Conservation (phyloP, 2,888 invertebrate genomes). For the Cosmopolites sordidus region DNA sequence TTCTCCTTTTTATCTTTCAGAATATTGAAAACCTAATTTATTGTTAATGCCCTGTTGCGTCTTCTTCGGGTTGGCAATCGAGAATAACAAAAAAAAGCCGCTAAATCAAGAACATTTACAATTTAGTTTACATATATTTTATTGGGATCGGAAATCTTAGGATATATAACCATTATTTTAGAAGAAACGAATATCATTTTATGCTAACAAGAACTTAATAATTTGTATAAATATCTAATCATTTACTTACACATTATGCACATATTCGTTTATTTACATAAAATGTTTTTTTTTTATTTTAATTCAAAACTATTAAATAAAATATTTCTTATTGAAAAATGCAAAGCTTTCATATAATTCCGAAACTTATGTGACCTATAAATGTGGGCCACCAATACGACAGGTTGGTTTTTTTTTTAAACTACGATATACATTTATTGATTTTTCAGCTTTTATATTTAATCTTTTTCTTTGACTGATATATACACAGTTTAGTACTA, state of each 20-base stretch:
- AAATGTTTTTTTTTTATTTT: slow-evolving; percentile 8
- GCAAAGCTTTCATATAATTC: slow-evolving; percentile 3
- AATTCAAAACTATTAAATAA: neutral
- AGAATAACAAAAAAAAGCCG: slow-evolving; percentile 2
- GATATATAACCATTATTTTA: slow-evolving; percentile 5
- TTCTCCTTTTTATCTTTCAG: slow-evolving; percentile 14
- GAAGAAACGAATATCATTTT: slow-evolving; percentile 5
- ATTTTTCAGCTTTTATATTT: too few species aligned
- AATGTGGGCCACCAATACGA: too few species aligned
- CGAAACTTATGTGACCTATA: too few species aligned
- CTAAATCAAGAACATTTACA: slow-evolving; percentile 13
- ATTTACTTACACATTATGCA: slow-evolving; percentile 13
- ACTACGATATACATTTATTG: too few species aligned
- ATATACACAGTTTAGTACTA: too few species aligned
- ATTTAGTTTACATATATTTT: slow-evolving; percentile 12
- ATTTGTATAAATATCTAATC: slow-evolving; percentile 20
- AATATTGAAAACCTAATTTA: slow-evolving; percentile 21
- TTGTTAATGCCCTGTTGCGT: slow-evolving; percentile 13
- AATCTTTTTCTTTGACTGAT: too few species aligned
- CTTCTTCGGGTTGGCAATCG: neutral
- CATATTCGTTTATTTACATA: slow-evolving; percentile 8
- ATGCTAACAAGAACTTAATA: slow-evolving; percentile 5
- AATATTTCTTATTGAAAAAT: neutral
- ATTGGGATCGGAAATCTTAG: slow-evolving; percentile 5
- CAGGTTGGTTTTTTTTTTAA: too few species aligned